Percentiles rank a stretch among this genome's conserved stretches.
Evolutionary conservation across 2,888 invertebrate species (phyloP).

Genomic region (Synanthedon tipuliformis): DNA sequence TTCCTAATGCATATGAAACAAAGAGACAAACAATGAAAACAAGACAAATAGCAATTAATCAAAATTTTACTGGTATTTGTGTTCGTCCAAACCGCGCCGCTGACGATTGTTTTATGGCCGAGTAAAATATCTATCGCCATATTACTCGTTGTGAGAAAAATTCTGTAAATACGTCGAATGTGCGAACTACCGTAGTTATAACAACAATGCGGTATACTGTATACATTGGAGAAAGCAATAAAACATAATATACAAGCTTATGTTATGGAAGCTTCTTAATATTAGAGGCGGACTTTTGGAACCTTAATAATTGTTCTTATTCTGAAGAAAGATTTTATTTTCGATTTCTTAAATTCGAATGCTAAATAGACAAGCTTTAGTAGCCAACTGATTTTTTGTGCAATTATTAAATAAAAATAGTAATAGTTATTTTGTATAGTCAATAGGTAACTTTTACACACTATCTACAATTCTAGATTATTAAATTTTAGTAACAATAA

Average conservation of each 20-base stretch:
- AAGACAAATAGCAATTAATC: not conserved
- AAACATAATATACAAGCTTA: not conserved
- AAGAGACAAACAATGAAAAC: not conserved
- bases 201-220: not conserved
- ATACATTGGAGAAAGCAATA: not conserved
- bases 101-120: not conserved
- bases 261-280: too few species aligned
- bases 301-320: too few species aligned
- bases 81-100: not conserved
- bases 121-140: not conserved
- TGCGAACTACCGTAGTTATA: slow-evolving; percentile 16
- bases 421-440: too few species aligned
- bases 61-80: not conserved
- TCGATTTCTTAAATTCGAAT: too few species aligned
- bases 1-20: not conserved
- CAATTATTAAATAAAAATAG: too few species aligned
- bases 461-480: too few species aligned
- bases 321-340: too few species aligned
- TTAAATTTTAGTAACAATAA: too few species aligned
- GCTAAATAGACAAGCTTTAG: too few species aligned
- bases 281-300: too few species aligned
- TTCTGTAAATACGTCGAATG: slow-evolving; percentile 20
- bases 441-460: too few species aligned
- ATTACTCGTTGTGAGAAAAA: not conserved
- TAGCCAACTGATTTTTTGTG: too few species aligned